Conservation (phyloP, 2,888 invertebrate species). For the Drosophila nigritarsus region DNA sequence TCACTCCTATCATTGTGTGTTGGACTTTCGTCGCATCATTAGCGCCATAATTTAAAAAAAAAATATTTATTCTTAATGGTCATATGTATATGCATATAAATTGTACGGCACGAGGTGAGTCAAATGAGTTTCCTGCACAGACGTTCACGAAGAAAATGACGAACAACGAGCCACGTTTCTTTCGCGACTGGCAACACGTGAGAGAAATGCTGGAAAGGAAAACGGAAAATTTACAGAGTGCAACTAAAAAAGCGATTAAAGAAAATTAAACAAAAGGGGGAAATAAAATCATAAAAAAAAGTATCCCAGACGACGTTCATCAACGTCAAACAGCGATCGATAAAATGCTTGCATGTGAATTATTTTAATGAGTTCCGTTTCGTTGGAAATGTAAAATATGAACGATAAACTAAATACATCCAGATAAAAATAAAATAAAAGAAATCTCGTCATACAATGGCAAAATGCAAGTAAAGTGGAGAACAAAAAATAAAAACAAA, state of each 20-base stretch:
- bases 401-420: constrained; percentile 75
- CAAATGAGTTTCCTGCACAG: constrained; percentile 78
- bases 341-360: constrained; percentile 79
- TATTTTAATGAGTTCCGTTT: constrained; percentile 81
- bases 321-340: constrained; percentile 78
- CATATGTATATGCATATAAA: constrained; percentile 59
- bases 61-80: constrained; percentile 78
- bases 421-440: constrained; percentile 43
- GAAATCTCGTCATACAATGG: constrained; percentile 40
- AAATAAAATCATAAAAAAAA: constrained; percentile 53
- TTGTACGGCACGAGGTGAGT: constrained; percentile 60
- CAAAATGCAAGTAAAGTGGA: constrained; percentile 19
- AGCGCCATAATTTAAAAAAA: constrained; percentile 75
- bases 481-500: constrained; percentile 35
- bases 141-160: constrained; percentile 41
- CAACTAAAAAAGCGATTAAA: constrained; percentile 58
- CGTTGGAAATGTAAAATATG: constrained; percentile 78
- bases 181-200: constrained; percentile 50
- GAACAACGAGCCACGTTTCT: constrained; percentile 10
- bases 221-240: constrained; percentile 74
- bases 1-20: constrained; percentile 26
- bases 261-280: constrained; percentile 48
- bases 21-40: constrained; percentile 64
- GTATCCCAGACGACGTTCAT: constrained; percentile 73
- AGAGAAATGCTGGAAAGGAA: constrained; percentile 67